Conservation (phyloP, 1,140 invertebrate genomes). For the Delia radicum region DNA sequence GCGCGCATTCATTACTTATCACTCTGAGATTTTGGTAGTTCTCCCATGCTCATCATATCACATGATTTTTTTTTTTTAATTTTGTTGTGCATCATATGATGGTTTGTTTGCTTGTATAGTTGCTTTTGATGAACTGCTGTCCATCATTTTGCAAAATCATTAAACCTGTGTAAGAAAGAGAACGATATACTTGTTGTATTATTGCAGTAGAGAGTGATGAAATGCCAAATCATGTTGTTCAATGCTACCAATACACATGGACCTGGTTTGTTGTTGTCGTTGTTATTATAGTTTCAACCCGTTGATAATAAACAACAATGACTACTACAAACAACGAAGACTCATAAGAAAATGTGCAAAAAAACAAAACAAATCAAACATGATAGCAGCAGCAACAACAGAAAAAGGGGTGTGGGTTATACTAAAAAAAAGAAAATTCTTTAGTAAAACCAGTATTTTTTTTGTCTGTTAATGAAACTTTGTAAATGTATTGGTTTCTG, state of each 20-base stretch:
- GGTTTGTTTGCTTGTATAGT: background rate
- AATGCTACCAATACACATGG: background rate
- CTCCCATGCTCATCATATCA: background rate
- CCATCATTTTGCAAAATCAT: background rate
- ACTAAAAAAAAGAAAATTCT: background rate
- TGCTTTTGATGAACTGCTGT: slow-evolving; percentile 26
- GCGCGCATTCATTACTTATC: background rate
- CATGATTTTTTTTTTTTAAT: too few relatives aligned
- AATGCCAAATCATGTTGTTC: slow-evolving; percentile 14
- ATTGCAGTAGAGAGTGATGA: background rate
- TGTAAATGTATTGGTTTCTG: background rate
- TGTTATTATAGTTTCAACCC: background rate
- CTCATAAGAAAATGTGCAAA: too few relatives aligned
- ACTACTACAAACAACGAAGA: background rate
- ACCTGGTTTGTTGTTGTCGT: background rate
- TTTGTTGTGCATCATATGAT: too few relatives aligned
- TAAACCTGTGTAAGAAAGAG: background rate
- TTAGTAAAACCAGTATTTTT: slow-evolving; percentile 5
- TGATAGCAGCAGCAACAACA: background rate
- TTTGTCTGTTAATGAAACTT: background rate
- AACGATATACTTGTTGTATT: background rate
- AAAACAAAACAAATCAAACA: background rate
- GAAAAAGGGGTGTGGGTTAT: slow-evolving; percentile 19
- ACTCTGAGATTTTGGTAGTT: background rate
- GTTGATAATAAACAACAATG: slow-evolving; percentile 4